Conservation (phyloP, 2,888 invertebrate genomes). For the Neoaliturus tenellus region DNA sequence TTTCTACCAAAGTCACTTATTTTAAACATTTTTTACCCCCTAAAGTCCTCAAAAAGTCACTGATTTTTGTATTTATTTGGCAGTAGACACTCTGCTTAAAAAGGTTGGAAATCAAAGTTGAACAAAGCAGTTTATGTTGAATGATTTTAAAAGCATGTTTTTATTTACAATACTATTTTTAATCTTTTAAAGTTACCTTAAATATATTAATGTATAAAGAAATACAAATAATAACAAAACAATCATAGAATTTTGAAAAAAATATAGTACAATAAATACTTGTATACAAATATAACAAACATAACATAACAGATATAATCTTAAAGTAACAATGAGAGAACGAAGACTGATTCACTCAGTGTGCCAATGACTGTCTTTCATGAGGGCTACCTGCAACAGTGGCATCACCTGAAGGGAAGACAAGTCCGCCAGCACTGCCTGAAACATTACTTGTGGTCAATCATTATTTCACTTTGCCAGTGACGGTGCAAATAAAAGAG, state of each 20-base stretch:
- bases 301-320: neutral
- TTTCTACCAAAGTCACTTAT: too few relatives aligned
- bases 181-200: neutral
- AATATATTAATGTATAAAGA: neutral
- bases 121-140: neutral
- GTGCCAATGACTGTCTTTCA: constrained; percentile 69
- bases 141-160: neutral
- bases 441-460: constrained; percentile 68
- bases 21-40: too few relatives aligned
- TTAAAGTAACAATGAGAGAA: neutral
- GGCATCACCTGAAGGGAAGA: constrained; percentile 92
- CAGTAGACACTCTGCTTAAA: too few relatives aligned
- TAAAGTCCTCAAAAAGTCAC: too few relatives aligned
- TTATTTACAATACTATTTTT: neutral
- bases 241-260: constrained; percentile 8
- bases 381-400: constrained; percentile 86
- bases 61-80: too few relatives aligned
- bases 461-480: too few relatives aligned
- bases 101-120: too few relatives aligned
- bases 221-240: neutral
- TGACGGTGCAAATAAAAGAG: too few relatives aligned
- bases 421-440: constrained; percentile 90
- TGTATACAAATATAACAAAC: neutral
- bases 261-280: neutral
- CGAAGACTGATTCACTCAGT: neutral